A percentile compares a stretch with the other conserved stretches of the same genome.
Evolutionary conservation across 2,797 vertebrate genomes (phyloP).

Genomic region (Tragelaphus eurycerus): DNA sequence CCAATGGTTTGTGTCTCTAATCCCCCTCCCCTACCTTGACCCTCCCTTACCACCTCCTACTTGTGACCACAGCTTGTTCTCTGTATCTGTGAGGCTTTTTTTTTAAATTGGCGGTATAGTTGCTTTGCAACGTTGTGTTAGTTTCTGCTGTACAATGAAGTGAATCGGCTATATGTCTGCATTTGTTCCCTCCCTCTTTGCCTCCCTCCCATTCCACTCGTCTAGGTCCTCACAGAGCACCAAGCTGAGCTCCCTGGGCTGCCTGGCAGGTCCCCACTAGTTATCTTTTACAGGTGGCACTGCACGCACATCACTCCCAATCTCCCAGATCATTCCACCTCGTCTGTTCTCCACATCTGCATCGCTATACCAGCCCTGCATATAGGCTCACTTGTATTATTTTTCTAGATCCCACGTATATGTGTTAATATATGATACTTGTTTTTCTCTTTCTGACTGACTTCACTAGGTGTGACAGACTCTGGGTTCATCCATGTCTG

Average conservation of each 20-base stretch:
- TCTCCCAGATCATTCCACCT: neutral
- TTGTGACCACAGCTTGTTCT: neutral
- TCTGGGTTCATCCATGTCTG: neutral
- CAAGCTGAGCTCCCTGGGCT: neutral
- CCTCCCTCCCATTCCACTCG: neutral
- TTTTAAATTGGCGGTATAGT: neutral
- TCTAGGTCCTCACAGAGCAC: neutral
- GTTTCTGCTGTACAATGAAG: neutral
- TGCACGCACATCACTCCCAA: neutral
- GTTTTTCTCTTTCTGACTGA: neutral
- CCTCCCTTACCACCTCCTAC: neutral
- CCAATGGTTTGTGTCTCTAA: neutral
- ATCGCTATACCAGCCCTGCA: neutral
- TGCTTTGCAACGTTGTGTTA: neutral
- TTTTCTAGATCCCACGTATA: neutral
- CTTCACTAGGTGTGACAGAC: neutral
- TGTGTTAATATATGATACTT: neutral
- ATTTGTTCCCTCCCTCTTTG: neutral
- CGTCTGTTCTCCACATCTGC: neutral
- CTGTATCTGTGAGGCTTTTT: neutral
- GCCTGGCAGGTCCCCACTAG: neutral
- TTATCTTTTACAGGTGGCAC: neutral
- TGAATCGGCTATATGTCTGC: neutral
- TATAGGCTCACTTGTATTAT: neutral
- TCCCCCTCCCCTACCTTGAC: neutral